Percentiles rank a stretch among this genome's conserved stretches.
phyloP scores from a whole-genome alignment of 2,113 vertebrate genomes.

The Marmota monax region DNA sequence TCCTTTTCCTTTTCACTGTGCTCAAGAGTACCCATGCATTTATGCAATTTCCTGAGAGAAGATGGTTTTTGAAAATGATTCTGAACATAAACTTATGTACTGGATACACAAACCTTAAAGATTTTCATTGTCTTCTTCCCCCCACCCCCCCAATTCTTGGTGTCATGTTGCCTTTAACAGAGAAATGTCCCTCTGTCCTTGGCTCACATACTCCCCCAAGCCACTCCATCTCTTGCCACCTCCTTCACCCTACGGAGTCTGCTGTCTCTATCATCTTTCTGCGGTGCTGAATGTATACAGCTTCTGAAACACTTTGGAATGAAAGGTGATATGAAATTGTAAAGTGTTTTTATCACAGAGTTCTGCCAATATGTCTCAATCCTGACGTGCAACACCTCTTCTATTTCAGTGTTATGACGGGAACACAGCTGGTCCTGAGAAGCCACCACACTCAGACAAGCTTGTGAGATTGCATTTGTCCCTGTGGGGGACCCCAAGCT shows the following conservation, averaged over 20 bases:
- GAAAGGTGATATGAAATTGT: constrained; percentile 81
- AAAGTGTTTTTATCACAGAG: constrained; percentile 82
- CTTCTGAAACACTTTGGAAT: constrained; percentile 80
- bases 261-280: constrained; percentile 75
- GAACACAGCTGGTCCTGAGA: constrained; percentile 30
- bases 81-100: neutral
- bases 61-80: neutral
- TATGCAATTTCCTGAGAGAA: neutral
- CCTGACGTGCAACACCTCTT: constrained; percentile 79
- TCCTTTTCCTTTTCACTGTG: constrained; percentile 31
- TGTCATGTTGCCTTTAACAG: constrained; percentile 50
- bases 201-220: neutral
- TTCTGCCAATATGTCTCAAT: constrained; percentile 79
- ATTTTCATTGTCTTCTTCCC: neutral
- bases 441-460: constrained; percentile 47
- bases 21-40: neutral
- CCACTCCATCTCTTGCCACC: constrained; percentile 63
- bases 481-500: neutral
- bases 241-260: constrained; percentile 35
- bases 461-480: constrained; percentile 43
- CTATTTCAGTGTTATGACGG: constrained; percentile 84
- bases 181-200: constrained; percentile 37
- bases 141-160: neutral
- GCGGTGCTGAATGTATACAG: constrained; percentile 69
- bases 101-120: neutral